A percentile compares a stretch with the other conserved stretches of the same genome.
Evolutionary conservation across 2,888 invertebrate species (phyloP).

Genomic region (Synergus itoensis): DNA sequence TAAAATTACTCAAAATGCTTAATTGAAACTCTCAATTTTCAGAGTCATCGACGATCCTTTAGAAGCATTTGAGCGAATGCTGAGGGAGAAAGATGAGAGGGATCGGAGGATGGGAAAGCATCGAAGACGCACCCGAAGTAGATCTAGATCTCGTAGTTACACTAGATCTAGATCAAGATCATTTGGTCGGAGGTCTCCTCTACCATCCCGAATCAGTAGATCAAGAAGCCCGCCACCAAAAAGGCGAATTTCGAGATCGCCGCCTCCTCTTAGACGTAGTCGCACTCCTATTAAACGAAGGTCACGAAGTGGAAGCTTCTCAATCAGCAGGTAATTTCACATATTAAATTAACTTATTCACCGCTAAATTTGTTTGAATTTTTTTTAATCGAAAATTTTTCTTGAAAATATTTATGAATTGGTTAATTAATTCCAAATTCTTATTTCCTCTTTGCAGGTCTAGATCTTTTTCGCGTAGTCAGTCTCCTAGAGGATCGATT

Average conservation of each 20-base stretch:
- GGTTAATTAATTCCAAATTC: not conserved
- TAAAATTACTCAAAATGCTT: not conserved
- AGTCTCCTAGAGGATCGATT: constrained; percentile 80
- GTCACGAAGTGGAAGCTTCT: constrained; percentile 79
- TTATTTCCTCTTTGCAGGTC: constrained; percentile 78
- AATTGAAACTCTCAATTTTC: constrained; percentile 62
- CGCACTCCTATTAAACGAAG: constrained; percentile 74
- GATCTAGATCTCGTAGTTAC: constrained; percentile 79
- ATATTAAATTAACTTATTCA: constrained; percentile 27
- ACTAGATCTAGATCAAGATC: constrained; percentile 77
- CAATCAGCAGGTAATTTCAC: constrained; percentile 79
- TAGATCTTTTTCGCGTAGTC: constrained; percentile 82
- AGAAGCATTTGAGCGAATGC: constrained; percentile 92
- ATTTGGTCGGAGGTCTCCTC: constrained; percentile 73
- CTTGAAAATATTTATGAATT: not conserved
- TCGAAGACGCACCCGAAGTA: constrained; percentile 79
- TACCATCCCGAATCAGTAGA: constrained; percentile 71
- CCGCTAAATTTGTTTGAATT: not conserved
- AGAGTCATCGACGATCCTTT: constrained; percentile 91
- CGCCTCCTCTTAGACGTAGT: constrained; percentile 72
- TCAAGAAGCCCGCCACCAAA: constrained; percentile 77
- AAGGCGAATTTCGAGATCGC: constrained; percentile 71
- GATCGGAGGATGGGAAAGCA: constrained; percentile 83
- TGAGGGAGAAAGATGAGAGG: constrained; percentile 90
- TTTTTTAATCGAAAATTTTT: not conserved